These are phyloP conservation scores for Agriopis aurantiaria DNA, from an alignment of 2,888 invertebrate species.

Conservation along the genomic window DNA sequence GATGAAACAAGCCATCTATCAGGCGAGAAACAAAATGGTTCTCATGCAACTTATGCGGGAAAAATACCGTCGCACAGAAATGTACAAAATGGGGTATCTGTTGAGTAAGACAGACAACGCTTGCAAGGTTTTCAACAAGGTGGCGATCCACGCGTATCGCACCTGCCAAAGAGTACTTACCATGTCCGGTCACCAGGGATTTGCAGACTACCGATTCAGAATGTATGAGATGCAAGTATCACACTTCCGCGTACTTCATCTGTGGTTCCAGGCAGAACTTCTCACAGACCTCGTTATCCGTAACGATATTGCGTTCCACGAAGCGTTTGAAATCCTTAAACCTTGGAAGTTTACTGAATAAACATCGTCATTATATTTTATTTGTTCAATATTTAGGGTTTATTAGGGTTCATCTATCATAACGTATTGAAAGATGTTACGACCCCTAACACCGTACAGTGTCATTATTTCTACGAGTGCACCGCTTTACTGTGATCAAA, in stretches of 20 bases:
- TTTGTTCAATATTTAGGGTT: too few relatives aligned
- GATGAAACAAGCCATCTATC: conserved; percentile 17
- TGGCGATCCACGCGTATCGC: conserved; percentile 6
- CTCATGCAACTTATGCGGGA: conserved; percentile 4
- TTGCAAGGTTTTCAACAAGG: conserved; percentile 13
- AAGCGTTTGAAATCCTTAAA: not conserved
- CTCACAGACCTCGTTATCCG: conserved; percentile 1
- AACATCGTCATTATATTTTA: too few relatives aligned
- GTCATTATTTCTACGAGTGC: too few relatives aligned
- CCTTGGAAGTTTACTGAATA: conserved; percentile 5
- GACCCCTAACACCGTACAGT: too few relatives aligned
- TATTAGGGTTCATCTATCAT: too few relatives aligned
- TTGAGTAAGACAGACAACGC: conserved; percentile 6
- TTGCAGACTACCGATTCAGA: not conserved
- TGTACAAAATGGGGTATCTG: conserved; percentile 9
- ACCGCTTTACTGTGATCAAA: too few relatives aligned
- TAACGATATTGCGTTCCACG: conserved; percentile 1
- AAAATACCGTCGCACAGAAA: not conserved
- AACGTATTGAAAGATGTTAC: too few relatives aligned
- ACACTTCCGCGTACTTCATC: conserved; percentile 2
- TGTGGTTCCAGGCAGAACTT: conserved; percentile 12
- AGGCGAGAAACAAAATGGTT: conserved; percentile 10
- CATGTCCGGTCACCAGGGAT: rapidly evolving
- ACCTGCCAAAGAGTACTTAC: not conserved
- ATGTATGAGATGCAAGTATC: conserved; percentile 8